A percentile compares a stretch with the other conserved stretches of the same genome.
phyloP scores from a whole-genome alignment of 1,140 invertebrate species.

The Aphis gossypii region DNA sequence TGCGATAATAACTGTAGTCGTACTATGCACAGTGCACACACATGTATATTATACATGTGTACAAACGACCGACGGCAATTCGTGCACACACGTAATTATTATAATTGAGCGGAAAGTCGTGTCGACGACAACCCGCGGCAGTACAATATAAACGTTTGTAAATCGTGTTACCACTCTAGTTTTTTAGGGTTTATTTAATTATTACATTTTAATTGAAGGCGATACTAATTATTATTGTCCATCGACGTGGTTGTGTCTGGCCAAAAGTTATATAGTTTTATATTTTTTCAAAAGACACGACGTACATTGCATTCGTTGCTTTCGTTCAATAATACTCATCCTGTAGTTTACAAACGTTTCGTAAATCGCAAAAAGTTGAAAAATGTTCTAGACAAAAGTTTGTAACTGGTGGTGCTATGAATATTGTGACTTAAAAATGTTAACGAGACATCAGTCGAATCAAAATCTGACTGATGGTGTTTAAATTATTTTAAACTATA shows the following conservation, averaged over 20 bases:
- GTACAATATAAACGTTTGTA: neutral
- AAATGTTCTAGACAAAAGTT: too few species aligned
- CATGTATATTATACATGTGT: neutral
- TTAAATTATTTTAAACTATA: too few species aligned
- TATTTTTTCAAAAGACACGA: too few species aligned
- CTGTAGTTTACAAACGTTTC: too few species aligned
- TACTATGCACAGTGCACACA: neutral
- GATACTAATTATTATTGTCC: neutral
- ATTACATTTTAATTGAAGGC: neutral
- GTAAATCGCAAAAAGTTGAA: too few species aligned
- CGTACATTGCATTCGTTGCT: too few species aligned
- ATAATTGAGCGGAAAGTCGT: conserved; percentile 37
- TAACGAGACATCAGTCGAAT: too few species aligned
- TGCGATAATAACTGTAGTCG: neutral
- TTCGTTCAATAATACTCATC: too few species aligned
- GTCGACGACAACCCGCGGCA: neutral
- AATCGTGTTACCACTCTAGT: neutral
- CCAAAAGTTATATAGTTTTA: neutral
- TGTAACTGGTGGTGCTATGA: too few species aligned
- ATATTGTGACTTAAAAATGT: too few species aligned
- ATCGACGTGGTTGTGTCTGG: neutral
- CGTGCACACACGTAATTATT: neutral
- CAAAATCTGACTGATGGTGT: too few species aligned
- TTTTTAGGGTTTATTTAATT: neutral
- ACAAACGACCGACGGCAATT: neutral